Evolutionary conservation across 37 sponge, comb jelly and placozoan species (phyloP).

Genomic region (Petrosia ficiformis): DNA sequence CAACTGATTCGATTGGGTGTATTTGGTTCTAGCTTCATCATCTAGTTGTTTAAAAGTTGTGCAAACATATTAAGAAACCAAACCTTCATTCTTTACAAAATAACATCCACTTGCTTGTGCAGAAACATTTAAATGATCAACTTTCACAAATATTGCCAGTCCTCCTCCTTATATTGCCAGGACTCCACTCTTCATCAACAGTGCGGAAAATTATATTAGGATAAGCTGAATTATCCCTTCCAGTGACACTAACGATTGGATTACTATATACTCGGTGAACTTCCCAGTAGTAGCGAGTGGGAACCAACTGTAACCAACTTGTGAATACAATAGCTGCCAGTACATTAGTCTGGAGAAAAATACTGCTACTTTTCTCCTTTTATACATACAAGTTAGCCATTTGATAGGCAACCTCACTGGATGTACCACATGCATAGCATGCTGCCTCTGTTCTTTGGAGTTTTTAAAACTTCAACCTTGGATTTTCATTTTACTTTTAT

Average conservation of each 20-base stretch:
- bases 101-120: constrained; percentile 16
- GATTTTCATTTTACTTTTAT: too few relatives aligned
- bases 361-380: constrained; percentile 9
- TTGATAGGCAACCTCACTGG: constrained; percentile 59
- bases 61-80: too few relatives aligned
- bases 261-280: not conserved
- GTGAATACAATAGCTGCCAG: too few relatives aligned
- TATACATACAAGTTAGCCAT: constrained; percentile 46
- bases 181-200: constrained; percentile 6
- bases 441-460: too few relatives aligned
- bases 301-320: too few relatives aligned
- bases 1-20: too few relatives aligned
- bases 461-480: too few relatives aligned
- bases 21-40: too few relatives aligned
- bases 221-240: constrained; percentile 39
- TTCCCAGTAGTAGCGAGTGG: constrained; percentile 17
- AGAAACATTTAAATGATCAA: constrained; percentile 11
- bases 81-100: constrained; percentile 42
- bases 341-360: too few relatives aligned
- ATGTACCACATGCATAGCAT: too few relatives aligned
- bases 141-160: constrained; percentile 46
- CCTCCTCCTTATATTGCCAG: constrained; percentile 70
- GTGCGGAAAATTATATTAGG: constrained; percentile 6
- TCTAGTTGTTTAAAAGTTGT: too few relatives aligned
- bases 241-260: not conserved